These are phyloP conservation scores for Philereme vetulata DNA, from an alignment of 2,888 invertebrate species.

Conservation along the genomic window DNA sequence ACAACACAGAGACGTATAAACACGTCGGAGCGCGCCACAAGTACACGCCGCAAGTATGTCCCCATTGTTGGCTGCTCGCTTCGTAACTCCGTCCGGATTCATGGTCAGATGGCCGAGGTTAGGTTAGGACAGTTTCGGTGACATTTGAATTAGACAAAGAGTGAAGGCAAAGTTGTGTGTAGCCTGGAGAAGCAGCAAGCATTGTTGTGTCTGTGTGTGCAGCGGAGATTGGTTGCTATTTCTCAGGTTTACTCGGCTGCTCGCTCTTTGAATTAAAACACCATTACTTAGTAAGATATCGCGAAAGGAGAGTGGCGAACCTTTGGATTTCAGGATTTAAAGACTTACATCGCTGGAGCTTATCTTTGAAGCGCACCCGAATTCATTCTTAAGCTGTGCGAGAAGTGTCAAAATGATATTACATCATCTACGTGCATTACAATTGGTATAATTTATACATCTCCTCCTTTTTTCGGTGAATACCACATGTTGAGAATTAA, in stretches of 20 bases:
- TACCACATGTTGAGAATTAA: no score
- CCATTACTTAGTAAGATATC: neutral
- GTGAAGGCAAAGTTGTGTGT: constrained; percentile 5
- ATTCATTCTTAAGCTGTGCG: no score
- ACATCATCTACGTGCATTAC: no score
- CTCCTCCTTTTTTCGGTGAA: no score
- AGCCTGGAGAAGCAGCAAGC: neutral
- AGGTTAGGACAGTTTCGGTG: constrained; percentile 24
- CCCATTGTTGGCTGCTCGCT: constrained; percentile 32
- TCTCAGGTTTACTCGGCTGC: neutral
- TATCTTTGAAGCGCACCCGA: no score
- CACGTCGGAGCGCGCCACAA: constrained; percentile 30
- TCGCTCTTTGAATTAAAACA: neutral
- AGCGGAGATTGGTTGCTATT: neutral
- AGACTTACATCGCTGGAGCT: no score
- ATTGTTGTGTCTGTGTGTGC: constrained; percentile 4
- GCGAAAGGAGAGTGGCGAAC: neutral
- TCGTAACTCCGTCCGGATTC: constrained; percentile 29
- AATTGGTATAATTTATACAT: no score
- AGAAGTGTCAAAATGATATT: no score
- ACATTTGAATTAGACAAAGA: constrained; percentile 29
- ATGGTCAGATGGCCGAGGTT: constrained; percentile 26
- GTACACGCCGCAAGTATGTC: constrained; percentile 31
- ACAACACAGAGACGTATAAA: constrained; percentile 29
- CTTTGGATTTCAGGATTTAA: neutral